Base-by-base conservation (phyloP, 2,797 vertebrate genomes). In the Mus spretus region DNA sequence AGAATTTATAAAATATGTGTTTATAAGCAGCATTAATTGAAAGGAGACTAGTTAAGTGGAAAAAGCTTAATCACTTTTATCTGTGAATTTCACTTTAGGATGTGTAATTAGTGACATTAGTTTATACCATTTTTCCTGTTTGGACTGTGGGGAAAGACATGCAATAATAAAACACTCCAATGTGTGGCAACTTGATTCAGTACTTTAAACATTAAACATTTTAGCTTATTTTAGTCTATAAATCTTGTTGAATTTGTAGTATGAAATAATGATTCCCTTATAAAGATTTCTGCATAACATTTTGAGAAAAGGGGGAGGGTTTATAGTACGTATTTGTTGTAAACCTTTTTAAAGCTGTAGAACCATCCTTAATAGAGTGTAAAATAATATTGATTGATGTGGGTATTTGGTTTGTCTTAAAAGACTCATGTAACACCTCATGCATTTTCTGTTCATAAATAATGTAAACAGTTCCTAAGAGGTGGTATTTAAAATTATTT, bases 401-500 rank as follows among this genome's bases (percentile, higher is more conserved):
- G 83, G 67, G 1, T 84, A 61, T 93, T 97, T 92, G 20, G 79
- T 94, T 97, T 96, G 34, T 74, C 13, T 86, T 53, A 67, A 92
- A 74, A 79, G 28, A 55, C 26, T 90, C 65, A 67, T 34, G 10
- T 89, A 88, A 59, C 24, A 84, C 50, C 26, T 74, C 65, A 82
- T 78, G 6, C 20, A 77, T 90, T 96, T 97, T 96, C 14, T 50
- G 34, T 28, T 53, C 92, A 19, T 93, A 55, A 93, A 50, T 89
- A 89, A 82, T 85, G 31, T 89, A 89, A 89, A 81, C 72, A 22
- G 75, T 93, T 96, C 63, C 44, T 97, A 91, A 92, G 87, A 92
- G 70, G 65, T 40, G 8, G 53, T 82, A 77, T 96, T 92, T 96
- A 1, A 57, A 97, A 86, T 96, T 93, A 85, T 91, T 93, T 98